Percentiles rank a stretch among this genome's conserved stretches.
Conservation (phyloP, 2,888 invertebrate species). For the Congeria kusceri region DNA sequence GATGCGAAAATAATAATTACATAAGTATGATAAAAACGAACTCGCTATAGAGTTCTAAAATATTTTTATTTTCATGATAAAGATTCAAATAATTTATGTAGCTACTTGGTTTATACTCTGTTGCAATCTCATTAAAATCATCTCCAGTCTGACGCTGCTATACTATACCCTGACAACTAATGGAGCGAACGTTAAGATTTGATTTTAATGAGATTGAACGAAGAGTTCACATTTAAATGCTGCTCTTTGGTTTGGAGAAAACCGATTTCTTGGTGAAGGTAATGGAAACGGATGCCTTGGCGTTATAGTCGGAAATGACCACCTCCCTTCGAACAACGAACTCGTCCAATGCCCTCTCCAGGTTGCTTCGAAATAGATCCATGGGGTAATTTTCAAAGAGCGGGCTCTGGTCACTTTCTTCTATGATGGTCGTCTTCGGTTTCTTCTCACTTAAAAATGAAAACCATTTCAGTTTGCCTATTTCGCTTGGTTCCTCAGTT, state of each 20-base stretch:
- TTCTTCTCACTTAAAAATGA: constrained; percentile 36
- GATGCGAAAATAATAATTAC: too few relatives aligned
- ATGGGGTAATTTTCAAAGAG: constrained; percentile 53
- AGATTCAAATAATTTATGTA: too few relatives aligned
- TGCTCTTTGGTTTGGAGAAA: constrained; percentile 43
- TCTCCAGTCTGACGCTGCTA: too few relatives aligned
- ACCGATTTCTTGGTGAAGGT: constrained; percentile 69
- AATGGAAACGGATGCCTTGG: constrained; percentile 58
- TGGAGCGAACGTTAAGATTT: too few relatives aligned
- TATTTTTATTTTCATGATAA: too few relatives aligned
- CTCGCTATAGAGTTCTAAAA: too few relatives aligned
- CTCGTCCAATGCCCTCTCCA: constrained; percentile 63
- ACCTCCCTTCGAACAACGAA: constrained; percentile 71
- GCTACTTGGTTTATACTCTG: too few relatives aligned
- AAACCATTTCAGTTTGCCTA: constrained; percentile 52
- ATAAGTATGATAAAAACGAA: too few relatives aligned
- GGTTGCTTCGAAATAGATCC: constrained; percentile 54
- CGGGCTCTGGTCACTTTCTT: not conserved
- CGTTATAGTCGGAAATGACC: constrained; percentile 62
- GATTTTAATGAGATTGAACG: too few relatives aligned
- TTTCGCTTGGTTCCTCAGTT: not conserved
- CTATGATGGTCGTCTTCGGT: not conserved
- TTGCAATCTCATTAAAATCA: too few relatives aligned
- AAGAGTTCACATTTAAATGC: too few relatives aligned
- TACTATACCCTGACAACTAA: too few relatives aligned